Evolutionary conservation across 2,888 invertebrate species (phyloP), one percentile per base, ranked within the genome.

Genomic region (Ophion ellenae): DNA sequence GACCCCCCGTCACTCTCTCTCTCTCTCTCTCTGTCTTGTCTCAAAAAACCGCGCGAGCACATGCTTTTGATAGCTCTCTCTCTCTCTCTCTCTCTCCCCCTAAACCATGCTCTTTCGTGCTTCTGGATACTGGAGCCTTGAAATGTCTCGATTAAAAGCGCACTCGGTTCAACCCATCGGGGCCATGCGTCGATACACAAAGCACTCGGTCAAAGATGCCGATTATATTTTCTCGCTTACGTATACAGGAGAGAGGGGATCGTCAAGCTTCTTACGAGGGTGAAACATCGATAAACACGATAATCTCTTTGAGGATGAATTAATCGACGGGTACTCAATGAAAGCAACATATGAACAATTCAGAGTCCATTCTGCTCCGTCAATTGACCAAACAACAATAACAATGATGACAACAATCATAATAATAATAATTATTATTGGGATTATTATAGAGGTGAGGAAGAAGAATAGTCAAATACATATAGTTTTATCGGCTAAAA

Each of bases 111-210:
- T 47, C 20, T 28, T 53, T 80, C 63, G 14, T 24, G 11, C 53
- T 40, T 40, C 40, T 57, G 47, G 47, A 84, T 90, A 89, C 90
- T 90, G 90, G 90, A 85, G 81, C 84, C 87, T 89, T 90, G 87
- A 90, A 90, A 90, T 86, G 82, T 88, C 81, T 70, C 85, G 87
- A 88, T 81, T 83, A 87, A 74, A 84, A 79, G 69, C 78, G 69
- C 78, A 69, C 45, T 63, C 74, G 61, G 45, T 63, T 28, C 45
- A 20, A 3, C 32, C 61, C 9, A 61, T 20, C 9, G 20, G 24
- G 40, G 7, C 61, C 61, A 74, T 63, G 32, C 63, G 75, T 47
- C 63, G 75, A 75, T 63, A 63, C 28, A 36, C 57, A 59, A 73
- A 32, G 59, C 28, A 24, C 63, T 45, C 74, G 74, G 45, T 75